These are phyloP conservation scores for Bursaphelenchus okinawaensis DNA, from an alignment of 2,888 invertebrate genomes.

Conservation along the genomic window DNA sequence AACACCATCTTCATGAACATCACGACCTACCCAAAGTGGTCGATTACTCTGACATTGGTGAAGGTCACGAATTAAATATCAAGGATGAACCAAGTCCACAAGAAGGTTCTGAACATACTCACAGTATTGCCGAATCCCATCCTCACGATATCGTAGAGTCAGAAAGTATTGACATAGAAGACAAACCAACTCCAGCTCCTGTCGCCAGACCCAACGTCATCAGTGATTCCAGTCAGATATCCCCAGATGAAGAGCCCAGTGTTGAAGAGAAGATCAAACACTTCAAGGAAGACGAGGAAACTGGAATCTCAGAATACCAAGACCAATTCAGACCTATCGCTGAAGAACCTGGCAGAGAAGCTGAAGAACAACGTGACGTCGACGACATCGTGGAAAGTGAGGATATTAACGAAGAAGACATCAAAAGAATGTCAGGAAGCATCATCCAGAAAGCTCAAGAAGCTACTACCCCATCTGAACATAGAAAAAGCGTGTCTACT, in stretches of 20 bases:
- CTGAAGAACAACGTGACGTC: background rate
- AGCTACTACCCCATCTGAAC: too few species aligned
- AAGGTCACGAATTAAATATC: background rate
- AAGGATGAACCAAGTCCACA: background rate
- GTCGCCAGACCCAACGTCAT: background rate
- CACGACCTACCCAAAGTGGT: background rate
- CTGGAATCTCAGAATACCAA: background rate
- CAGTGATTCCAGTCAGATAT: too few species aligned
- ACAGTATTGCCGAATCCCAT: background rate
- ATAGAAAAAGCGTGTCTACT: too few species aligned
- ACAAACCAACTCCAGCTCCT: background rate
- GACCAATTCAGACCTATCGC: background rate
- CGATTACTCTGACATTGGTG: background rate
- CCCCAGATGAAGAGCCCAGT: background rate
- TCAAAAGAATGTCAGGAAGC: background rate
- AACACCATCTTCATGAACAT: background rate
- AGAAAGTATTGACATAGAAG: background rate
- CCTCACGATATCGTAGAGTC: background rate
- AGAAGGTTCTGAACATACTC: background rate
- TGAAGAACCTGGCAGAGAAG: background rate
- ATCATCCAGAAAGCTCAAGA: background rate
- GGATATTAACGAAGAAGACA: background rate
- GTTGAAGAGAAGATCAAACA: background rate
- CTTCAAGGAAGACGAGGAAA: background rate
- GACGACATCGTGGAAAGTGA: conserved; percentile 1